These are phyloP conservation scores for Sylvicola cinctus DNA, from an alignment of 2,888 invertebrate genomes.

Conservation along the genomic window DNA sequence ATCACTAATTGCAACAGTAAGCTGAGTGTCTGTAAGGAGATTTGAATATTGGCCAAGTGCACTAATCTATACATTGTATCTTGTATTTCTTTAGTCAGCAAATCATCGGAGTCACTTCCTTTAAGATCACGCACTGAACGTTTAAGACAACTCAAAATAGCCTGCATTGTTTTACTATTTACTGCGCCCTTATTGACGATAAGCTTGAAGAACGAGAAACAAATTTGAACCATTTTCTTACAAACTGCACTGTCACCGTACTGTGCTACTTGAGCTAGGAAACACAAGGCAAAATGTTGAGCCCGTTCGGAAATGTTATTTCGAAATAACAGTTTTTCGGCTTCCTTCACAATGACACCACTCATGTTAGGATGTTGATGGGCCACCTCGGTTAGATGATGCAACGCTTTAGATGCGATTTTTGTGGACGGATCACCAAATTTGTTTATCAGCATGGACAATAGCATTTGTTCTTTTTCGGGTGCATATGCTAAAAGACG, in stretches of 20 bases:
- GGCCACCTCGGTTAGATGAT: constrained; percentile 63
- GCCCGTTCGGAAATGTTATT: constrained; percentile 67
- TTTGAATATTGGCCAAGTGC: constrained; percentile 56
- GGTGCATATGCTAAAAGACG: constrained; percentile 18
- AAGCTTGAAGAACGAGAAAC: constrained; percentile 90
- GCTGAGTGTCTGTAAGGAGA: constrained; percentile 30
- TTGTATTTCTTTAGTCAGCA: constrained; percentile 23
- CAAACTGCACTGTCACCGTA: constrained; percentile 62
- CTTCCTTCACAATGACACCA: constrained; percentile 61
- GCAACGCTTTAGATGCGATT: constrained; percentile 72
- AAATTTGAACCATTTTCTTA: constrained; percentile 67
- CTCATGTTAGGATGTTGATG: constrained; percentile 85
- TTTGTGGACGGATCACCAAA: constrained; percentile 71
- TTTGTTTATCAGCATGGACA: constrained; percentile 77
- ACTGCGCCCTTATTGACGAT: constrained; percentile 62
- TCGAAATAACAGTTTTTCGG: constrained; percentile 78
- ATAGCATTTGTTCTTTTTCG: constrained; percentile 31
- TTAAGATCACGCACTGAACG: constrained; percentile 33
- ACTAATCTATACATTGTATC: constrained; percentile 63
- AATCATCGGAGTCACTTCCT: constrained; percentile 16
- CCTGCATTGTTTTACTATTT: constrained; percentile 66
- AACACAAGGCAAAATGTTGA: constrained; percentile 86
- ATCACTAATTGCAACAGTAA: constrained; percentile 19
- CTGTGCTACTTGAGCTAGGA: constrained; percentile 61
- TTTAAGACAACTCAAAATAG: constrained; percentile 62